A percentile compares a stretch with the other conserved stretches of the same genome.
Conservation (phyloP, 2,888 invertebrate species). For the Slavum lentiscoides region DNA sequence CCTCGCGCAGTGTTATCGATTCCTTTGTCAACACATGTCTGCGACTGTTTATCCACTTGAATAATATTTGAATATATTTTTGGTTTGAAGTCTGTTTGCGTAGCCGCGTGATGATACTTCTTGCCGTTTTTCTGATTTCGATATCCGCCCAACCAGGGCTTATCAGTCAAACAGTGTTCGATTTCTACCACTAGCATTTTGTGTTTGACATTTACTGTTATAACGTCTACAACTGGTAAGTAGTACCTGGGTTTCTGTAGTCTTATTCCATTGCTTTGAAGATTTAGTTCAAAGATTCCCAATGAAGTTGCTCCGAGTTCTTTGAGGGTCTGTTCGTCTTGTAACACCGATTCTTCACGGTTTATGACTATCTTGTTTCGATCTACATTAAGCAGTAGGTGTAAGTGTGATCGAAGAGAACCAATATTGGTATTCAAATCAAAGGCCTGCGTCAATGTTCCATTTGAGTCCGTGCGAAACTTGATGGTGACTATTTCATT, state of each 20-base stretch:
- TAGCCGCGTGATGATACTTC: conserved; percentile 79
- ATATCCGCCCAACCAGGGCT: conserved; percentile 83
- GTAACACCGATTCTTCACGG: conserved; percentile 57
- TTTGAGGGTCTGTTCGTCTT: conserved; percentile 57
- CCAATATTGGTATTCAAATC: conserved; percentile 55
- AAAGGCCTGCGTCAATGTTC: conserved; percentile 56
- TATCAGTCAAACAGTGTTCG: conserved; percentile 66
- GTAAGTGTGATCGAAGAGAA: conserved; percentile 56
- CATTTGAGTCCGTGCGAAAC: conserved; percentile 55
- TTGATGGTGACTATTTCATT: conserved; percentile 56
- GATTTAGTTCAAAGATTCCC: conserved; percentile 56
- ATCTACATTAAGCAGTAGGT: conserved; percentile 55
- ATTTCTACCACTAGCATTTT: conserved; percentile 63
- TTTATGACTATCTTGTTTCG: conserved; percentile 54
- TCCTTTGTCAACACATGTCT: conserved; percentile 53
- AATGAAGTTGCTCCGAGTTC: conserved; percentile 58
- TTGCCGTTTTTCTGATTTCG: conserved; percentile 70
- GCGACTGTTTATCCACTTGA: conserved; percentile 63
- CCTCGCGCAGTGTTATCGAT: background rate
- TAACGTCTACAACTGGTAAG: conserved; percentile 62
- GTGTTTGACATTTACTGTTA: conserved; percentile 63
- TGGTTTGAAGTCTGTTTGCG: conserved; percentile 67
- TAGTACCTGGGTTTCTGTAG: conserved; percentile 48
- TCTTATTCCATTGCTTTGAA: conserved; percentile 41
- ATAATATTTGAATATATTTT: conserved; percentile 64